Percentiles rank a stretch among this genome's conserved stretches.
Conservation (phyloP, 2,888 invertebrate species). For the Autographa gamma region DNA sequence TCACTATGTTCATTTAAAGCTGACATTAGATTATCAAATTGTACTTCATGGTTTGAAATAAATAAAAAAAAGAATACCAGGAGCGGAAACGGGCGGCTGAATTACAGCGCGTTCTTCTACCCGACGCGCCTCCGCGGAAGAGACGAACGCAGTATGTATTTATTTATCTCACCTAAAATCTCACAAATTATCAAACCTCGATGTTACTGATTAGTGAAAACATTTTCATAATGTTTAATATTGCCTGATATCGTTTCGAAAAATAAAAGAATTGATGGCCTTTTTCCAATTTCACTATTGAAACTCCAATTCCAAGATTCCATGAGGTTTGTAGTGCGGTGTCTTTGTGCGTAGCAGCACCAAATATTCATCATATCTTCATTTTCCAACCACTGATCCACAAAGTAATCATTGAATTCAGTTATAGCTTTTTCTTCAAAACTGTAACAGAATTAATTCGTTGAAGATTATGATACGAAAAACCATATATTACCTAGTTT, state of each 20-base stretch:
- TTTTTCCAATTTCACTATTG: conserved; percentile 22
- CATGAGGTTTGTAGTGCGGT: conserved; percentile 25
- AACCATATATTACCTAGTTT: conserved; percentile 23
- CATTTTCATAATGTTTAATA: conserved; percentile 30
- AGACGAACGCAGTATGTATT: conserved; percentile 17
- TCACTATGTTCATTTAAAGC: too few relatives aligned
- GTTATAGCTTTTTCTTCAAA: conserved; percentile 25
- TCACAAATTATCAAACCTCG: too few relatives aligned
- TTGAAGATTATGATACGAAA: conserved; percentile 23
- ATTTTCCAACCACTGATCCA: conserved; percentile 27
- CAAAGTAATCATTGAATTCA: conserved; percentile 21
- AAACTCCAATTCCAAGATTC: conserved; percentile 25
- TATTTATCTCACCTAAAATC: too few relatives aligned
- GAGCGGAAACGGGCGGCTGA: conserved; percentile 8
- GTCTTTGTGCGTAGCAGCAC: conserved; percentile 24
- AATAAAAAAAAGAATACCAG: too few relatives aligned
- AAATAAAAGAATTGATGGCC: conserved; percentile 32
- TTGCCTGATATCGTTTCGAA: conserved; percentile 29
- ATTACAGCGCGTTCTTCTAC: conserved; percentile 24
- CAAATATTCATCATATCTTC: conserved; percentile 25
- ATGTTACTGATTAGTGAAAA: conserved; percentile 9
- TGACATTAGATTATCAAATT: too few relatives aligned
- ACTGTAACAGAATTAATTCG: conserved; percentile 22
- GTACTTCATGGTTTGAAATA: too few relatives aligned
- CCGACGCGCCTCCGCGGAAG: conserved; percentile 35